These are phyloP conservation scores for Heliconius aoede DNA, from an alignment of 2,888 invertebrate species.

Conservation along the genomic window DNA sequence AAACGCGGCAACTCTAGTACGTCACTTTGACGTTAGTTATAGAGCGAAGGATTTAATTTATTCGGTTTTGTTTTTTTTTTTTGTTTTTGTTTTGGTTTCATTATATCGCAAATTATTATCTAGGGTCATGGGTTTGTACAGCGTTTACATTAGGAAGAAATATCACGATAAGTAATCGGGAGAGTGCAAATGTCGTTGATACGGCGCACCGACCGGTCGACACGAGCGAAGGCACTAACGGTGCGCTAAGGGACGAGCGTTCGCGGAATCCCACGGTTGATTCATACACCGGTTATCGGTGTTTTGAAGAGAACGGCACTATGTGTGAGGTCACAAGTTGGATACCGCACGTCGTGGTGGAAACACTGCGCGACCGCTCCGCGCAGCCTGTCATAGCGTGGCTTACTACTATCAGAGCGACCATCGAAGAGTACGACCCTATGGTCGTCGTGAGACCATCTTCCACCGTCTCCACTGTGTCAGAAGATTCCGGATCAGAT, in stretches of 20 bases:
- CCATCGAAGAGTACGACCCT: constrained; percentile 78
- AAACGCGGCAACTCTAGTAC: constrained; percentile 66
- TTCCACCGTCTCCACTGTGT: constrained; percentile 54
- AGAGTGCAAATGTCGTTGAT: constrained; percentile 77
- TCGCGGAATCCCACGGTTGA: constrained; percentile 78
- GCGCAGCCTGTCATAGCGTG: constrained; percentile 74
- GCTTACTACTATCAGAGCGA: constrained; percentile 69
- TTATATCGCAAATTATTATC: constrained; percentile 54
- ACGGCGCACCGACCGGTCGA: constrained; percentile 48
- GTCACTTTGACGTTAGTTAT: constrained; percentile 49
- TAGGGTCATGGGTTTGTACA: constrained; percentile 65
- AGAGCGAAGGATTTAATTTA: constrained; percentile 25
- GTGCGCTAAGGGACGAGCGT: constrained; percentile 64
- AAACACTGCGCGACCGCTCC: constrained; percentile 71
- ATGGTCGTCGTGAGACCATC: constrained; percentile 62
- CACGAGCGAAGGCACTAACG: constrained; percentile 49
- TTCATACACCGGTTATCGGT: constrained; percentile 81
- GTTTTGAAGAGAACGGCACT: constrained; percentile 59
- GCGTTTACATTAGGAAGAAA: constrained; percentile 67
- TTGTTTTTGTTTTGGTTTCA: constrained; percentile 15
- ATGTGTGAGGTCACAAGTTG: constrained; percentile 79
- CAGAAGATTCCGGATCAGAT: constrained; percentile 59
- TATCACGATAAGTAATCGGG: constrained; percentile 73
- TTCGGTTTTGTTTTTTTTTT: constrained; percentile 38
- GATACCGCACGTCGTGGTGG: constrained; percentile 79